These are phyloP conservation scores for Epizoanthus illoricatus DNA, from an alignment of 92 coral and sea anemone genomes.

Conservation along the genomic window DNA sequence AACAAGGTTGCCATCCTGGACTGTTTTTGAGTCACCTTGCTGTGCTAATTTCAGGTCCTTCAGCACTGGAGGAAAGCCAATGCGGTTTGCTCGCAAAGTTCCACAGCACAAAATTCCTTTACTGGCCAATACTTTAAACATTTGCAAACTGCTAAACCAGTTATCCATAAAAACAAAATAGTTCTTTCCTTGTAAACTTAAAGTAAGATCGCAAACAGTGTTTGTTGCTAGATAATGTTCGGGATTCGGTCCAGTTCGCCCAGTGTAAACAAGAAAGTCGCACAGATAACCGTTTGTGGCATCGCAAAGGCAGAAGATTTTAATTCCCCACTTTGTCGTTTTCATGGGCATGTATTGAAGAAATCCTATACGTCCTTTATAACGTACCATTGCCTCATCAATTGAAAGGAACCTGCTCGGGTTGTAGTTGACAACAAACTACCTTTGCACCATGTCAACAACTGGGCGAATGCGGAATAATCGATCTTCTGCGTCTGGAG, in stretches of 20 bases:
- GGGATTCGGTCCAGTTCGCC: conserved; percentile 15
- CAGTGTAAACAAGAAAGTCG: conserved; percentile 29
- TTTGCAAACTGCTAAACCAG: no score
- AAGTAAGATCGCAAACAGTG: conserved; percentile 37
- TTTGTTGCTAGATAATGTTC: conserved; percentile 8
- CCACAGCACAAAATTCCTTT: conserved; percentile 45
- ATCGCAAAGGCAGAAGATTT: conserved; percentile 34
- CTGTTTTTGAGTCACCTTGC: conserved; percentile 43
- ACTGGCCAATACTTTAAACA: conserved; percentile 24
- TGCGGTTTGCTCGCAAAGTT: conserved; percentile 41
- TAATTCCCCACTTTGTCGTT: conserved; percentile 26
- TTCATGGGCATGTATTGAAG: conserved; percentile 38
- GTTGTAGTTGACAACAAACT: background rate
- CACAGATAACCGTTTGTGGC: conserved; percentile 43
- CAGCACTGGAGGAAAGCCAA: no score
- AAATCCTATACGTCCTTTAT: conserved; percentile 17
- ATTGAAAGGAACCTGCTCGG: background rate
- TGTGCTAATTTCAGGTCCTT: conserved; percentile 35
- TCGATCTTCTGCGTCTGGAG: background rate
- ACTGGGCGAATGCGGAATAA: background rate
- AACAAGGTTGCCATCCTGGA: no score
- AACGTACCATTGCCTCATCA: conserved; percentile 10
- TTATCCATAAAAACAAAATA: no score
- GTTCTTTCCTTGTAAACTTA: conserved; percentile 19
- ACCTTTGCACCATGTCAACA: conserved; percentile 11